Percentiles rank a stretch among this genome's conserved stretches.
Conservation (phyloP, 2,888 invertebrate species). For the Lasioglossum oenotherae region DNA sequence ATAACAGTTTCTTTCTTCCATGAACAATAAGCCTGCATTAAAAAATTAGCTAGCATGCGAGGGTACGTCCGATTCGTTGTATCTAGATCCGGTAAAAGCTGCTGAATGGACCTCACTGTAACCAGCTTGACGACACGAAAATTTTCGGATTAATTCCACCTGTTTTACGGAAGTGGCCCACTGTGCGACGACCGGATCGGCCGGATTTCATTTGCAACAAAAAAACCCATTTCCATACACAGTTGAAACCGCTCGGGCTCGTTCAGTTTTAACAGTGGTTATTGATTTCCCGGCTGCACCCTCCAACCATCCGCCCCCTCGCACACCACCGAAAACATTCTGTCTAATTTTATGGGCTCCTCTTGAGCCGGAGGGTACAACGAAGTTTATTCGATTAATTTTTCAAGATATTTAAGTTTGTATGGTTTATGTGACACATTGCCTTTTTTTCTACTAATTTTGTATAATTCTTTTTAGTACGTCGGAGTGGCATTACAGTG, state of each 20-base stretch:
- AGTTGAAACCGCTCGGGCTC: slow-evolving; percentile 12
- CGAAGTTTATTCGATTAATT: not conserved
- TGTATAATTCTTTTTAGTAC: not conserved
- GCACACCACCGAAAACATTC: slow-evolving; percentile 29
- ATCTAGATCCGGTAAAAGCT: not conserved
- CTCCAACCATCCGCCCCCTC: not conserved
- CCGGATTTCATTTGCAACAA: not conserved
- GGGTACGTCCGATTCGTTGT: not conserved
- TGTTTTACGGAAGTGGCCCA: not conserved
- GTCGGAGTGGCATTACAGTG: not conserved
- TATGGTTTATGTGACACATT: not conserved
- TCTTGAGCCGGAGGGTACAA: not conserved
- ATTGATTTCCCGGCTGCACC: slow-evolving; percentile 27
- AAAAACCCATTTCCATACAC: slow-evolving; percentile 17
- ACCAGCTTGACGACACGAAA: not conserved
- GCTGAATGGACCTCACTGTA: not conserved
- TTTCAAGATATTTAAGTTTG: not conserved
- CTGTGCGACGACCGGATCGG: not conserved
- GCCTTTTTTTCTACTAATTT: not conserved
- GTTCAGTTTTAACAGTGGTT: slow-evolving; percentile 44
- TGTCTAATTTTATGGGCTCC: slow-evolving; percentile 19
- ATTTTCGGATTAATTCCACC: not conserved
- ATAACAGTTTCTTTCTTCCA: not conserved
- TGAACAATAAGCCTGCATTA: not conserved
- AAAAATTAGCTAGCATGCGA: not conserved